These are phyloP conservation scores for Diarsia dahlii DNA, from an alignment of 2,888 invertebrate species.

Conservation along the genomic window DNA sequence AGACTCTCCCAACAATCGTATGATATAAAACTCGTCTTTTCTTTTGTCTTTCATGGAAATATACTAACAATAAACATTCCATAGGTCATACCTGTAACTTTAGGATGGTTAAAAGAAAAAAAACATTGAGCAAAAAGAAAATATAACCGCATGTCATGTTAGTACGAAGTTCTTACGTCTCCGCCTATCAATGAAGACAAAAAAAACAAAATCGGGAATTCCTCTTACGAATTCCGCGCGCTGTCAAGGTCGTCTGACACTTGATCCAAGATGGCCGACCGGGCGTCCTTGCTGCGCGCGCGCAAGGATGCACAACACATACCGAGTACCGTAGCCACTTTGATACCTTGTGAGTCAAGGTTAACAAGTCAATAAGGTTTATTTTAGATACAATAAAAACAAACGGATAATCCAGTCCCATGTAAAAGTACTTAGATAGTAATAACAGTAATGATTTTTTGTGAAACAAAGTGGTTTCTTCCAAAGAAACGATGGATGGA, in stretches of 20 bases:
- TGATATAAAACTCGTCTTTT: not conserved
- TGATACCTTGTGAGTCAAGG: conserved; percentile 63
- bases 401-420: not conserved
- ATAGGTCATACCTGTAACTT: not conserved
- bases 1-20: not conserved
- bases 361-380: conserved; percentile 35
- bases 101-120: not conserved
- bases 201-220: conserved; percentile 53
- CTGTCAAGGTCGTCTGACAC: conserved; percentile 67
- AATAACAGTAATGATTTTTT: not conserved
- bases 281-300: conserved; percentile 63
- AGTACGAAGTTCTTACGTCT: not conserved
- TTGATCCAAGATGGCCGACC: conserved; percentile 68
- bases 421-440: not conserved
- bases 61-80: conserved; percentile 12
- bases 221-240: conserved; percentile 63
- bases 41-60: conserved; percentile 10
- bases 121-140: not conserved
- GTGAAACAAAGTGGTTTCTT: not conserved
- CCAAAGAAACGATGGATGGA: too few relatives aligned
- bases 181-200: conserved; percentile 15
- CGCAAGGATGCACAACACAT: conserved; percentile 56
- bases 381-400: conserved; percentile 8
- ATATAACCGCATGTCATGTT: conserved; percentile 1
- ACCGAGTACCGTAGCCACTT: conserved; percentile 36